phyloP scores from a whole-genome alignment of 2,888 invertebrate species.

The Serrognathus titanus region DNA sequence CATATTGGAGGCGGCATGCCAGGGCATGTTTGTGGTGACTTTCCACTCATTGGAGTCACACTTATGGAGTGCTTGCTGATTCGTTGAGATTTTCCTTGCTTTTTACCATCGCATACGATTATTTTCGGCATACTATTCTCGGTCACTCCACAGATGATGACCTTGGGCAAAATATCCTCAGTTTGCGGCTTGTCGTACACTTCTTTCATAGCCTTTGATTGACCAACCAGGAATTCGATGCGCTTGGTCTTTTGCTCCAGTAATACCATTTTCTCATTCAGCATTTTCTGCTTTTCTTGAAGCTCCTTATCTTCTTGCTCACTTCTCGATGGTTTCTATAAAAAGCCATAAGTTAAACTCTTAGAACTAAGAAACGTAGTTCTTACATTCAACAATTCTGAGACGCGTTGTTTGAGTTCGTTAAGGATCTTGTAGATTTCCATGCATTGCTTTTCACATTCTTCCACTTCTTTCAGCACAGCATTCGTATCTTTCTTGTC shows the following conservation, averaged over 20 bases:
- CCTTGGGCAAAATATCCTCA: conserved; percentile 51
- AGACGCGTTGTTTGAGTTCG: conserved; percentile 46
- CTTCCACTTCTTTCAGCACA: conserved; percentile 49
- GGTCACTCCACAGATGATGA: conserved; percentile 54
- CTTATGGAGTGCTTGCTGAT: neutral
- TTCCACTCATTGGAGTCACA: too few relatives aligned
- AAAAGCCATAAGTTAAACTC: conserved; percentile 9
- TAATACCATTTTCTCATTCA: conserved; percentile 59
- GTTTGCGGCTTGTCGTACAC: conserved; percentile 21
- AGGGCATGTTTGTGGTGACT: too few relatives aligned
- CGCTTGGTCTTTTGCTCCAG: conserved; percentile 60
- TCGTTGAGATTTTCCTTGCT: conserved; percentile 19
- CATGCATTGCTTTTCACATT: conserved; percentile 50
- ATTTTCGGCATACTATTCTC: conserved; percentile 55
- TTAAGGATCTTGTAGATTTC: conserved; percentile 49
- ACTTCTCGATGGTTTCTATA: conserved; percentile 57
- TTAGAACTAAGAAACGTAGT: neutral
- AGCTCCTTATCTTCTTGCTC: conserved; percentile 54
- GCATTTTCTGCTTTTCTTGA: conserved; percentile 55
- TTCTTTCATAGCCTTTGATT: conserved; percentile 33
- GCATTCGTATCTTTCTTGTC: conserved; percentile 18
- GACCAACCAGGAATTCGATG: conserved; percentile 55
- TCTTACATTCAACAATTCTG: conserved; percentile 43
- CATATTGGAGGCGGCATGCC: too few relatives aligned
- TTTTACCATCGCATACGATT: conserved; percentile 52